Base-by-base conservation (phyloP, 1,140 invertebrate genomes). In the Nilaparvata lugens region DNA sequence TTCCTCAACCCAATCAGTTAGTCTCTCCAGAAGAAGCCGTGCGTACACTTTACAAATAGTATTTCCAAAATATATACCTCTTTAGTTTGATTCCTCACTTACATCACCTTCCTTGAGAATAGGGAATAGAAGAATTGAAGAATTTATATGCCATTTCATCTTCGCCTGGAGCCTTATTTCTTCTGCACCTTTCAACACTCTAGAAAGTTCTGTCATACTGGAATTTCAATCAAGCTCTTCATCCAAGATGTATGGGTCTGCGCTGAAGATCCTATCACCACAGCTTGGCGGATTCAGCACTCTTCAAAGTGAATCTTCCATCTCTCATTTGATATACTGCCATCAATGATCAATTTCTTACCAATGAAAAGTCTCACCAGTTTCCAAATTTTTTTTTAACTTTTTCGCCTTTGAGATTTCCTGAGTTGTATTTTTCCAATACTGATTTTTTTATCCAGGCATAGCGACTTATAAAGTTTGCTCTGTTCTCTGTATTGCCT, bases 11-110 rank as follows among this genome's bases (percentile, higher is more conserved):
- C 67, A 69, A 1, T 21, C 19, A 4, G 38, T 31, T 9, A 71
- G 21, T 40, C 69, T 58, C 9, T 63, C 54, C 11, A 58, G 42
- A 19, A 70, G 40, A 13, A 70, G 53, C 4, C 42, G 28, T 9
- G 64, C 64, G 25, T 68, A 69, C 2, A 69, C 19, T 63, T 71
- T 71, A 11, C 62, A 40, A 19, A 45, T 54, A 19, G 59, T 58
- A 52, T 69, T 68, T 0, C 69, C 18, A 14, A 69, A 59, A 0
- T 64, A 59, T 18, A 71, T 70, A 9, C 60, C 62, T 45, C 67
- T 42, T 43, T 67, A 70, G 43, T 70, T 70, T 18, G 21, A 13
- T 11, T 66, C 66, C 16, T 65, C 61, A 19, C 21, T 45, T 25
- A 24, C 53, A 38, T 66, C 61, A 19, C 66, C 66, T 52, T 67